Conservation (phyloP, 2,888 invertebrate species). For the Trachelus iudaicus region DNA sequence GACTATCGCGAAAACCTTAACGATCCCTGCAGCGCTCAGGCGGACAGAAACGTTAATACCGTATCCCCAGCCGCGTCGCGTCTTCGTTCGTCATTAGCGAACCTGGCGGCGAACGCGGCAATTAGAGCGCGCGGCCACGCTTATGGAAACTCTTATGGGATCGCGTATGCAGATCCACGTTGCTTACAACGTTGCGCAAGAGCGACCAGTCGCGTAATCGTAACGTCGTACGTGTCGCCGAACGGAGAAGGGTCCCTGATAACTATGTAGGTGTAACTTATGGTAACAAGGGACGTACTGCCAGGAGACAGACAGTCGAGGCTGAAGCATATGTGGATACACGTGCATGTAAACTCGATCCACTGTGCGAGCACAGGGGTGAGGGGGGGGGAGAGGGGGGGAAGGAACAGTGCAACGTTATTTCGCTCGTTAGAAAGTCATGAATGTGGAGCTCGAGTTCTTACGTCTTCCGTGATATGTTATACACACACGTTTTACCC, state of each 20-base stretch:
- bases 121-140: background rate
- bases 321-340: background rate
- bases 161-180: background rate
- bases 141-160: background rate
- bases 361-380: background rate
- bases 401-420: slow-evolving; percentile 6
- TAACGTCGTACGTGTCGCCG: slow-evolving; percentile 19
- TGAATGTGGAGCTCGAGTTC: slow-evolving; percentile 45
- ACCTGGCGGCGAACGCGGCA: background rate
- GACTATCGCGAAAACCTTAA: background rate
- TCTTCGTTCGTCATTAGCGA: background rate
- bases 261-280: slow-evolving; percentile 45
- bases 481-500: slow-evolving; percentile 35
- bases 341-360: slow-evolving; percentile 1
- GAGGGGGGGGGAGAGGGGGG: no score
- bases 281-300: slow-evolving; percentile 36
- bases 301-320: slow-evolving; percentile 11
- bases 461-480: slow-evolving; percentile 48
- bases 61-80: background rate
- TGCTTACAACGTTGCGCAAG: slow-evolving; percentile 21
- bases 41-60: background rate
- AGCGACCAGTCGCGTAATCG: slow-evolving; percentile 32
- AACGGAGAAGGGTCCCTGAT: slow-evolving; percentile 34
- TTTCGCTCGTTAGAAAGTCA: slow-evolving; percentile 56
- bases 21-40: background rate